Evolutionary conservation across 2,113 vertebrate genomes (phyloP).

Genomic region (Tragelaphus imberbis): DNA sequence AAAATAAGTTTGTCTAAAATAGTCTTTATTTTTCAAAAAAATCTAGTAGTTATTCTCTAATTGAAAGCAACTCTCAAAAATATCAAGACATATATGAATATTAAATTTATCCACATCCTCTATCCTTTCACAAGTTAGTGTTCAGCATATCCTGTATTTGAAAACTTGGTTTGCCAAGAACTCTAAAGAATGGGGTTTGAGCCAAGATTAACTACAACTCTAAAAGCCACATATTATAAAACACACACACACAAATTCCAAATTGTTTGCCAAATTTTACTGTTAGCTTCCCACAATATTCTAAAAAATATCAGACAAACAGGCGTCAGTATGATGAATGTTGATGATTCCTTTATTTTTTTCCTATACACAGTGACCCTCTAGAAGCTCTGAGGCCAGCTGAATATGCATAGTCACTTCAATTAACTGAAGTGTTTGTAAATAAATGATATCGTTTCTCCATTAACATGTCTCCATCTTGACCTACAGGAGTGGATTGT

Average conservation of each 20-base stretch:
- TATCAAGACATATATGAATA: background rate
- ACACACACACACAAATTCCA: constrained; percentile 33
- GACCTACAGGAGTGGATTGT: constrained; percentile 65
- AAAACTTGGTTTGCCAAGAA: background rate
- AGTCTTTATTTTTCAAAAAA: background rate
- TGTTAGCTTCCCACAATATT: constrained; percentile 64
- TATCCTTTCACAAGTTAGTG: background rate
- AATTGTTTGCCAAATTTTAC: constrained; percentile 64
- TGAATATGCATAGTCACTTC: constrained; percentile 52
- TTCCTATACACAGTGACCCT: constrained; percentile 64
- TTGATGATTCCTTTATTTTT: constrained; percentile 53
- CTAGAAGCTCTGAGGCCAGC: constrained; percentile 31
- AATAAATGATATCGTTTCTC: constrained; percentile 74
- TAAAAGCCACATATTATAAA: constrained; percentile 53
- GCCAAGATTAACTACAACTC: constrained; percentile 48
- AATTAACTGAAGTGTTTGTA: constrained; percentile 76
- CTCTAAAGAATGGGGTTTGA: background rate
- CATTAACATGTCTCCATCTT: constrained; percentile 72
- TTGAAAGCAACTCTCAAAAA: background rate
- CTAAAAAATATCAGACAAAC: constrained; percentile 76
- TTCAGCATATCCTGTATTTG: background rate
- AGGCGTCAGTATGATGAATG: constrained; percentile 77
- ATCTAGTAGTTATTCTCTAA: background rate
- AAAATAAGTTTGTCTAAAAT: background rate
- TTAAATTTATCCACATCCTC: background rate